A percentile compares a stretch with the other conserved stretches of the same genome.
Conservation (phyloP, 2,113 vertebrate genomes). For the Chrysochloris asiatica region DNA sequence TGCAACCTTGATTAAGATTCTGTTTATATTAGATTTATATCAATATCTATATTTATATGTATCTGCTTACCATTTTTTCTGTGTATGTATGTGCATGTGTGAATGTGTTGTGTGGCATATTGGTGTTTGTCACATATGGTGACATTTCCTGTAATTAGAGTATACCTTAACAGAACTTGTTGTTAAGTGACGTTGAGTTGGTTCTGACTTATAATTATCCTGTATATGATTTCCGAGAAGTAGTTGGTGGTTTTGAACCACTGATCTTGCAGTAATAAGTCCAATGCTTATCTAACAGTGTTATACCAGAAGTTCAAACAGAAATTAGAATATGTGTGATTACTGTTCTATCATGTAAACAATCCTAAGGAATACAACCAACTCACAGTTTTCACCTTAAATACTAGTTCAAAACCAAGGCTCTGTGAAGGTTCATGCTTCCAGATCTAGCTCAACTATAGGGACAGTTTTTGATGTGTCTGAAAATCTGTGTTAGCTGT, state of each 20-base stretch:
- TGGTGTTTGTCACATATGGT: no score
- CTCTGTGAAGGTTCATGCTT: neutral
- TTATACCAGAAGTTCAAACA: no score
- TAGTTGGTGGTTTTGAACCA: no score
- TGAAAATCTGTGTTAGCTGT: neutral
- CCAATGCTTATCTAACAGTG: no score
- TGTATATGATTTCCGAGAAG: no score
- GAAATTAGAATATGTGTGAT: neutral
- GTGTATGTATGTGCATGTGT: neutral
- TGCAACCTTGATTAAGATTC: no score
- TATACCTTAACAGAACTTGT: no score
- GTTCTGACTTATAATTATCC: no score
- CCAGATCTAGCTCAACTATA: neutral
- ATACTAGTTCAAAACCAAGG: neutral
- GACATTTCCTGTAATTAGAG: no score
- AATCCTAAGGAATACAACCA: neutral
- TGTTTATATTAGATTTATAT: neutral
- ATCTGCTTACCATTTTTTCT: neutral
- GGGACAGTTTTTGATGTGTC: neutral
- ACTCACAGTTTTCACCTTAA: neutral
- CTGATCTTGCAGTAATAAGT: no score
- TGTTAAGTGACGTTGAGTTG: no score
- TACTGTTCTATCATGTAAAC: neutral
- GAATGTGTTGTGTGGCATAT: neutral
- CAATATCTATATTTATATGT: neutral